Percentiles rank a stretch among this genome's conserved stretches.
These are phyloP conservation scores for Sebastes cheni DNA, from an alignment of 2,797 vertebrate species.

Conservation along the genomic window DNA sequence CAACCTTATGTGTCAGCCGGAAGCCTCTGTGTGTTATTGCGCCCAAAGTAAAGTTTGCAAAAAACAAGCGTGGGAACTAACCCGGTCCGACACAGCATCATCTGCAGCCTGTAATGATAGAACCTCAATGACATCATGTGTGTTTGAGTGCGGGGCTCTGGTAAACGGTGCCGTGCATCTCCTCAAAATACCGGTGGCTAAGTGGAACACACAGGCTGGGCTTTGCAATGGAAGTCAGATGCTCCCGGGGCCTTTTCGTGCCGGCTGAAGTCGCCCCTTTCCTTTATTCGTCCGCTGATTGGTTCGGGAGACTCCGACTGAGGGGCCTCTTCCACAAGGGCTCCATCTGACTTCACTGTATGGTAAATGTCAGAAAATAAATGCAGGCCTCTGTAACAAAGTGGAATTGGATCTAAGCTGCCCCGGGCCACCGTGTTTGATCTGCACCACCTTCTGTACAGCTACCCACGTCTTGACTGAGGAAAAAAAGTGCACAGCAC, in stretches of 20 bases:
- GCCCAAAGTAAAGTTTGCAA: slow-evolving; percentile 45
- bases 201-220: slow-evolving; percentile 79
- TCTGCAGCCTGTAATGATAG: slow-evolving; percentile 76
- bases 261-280: slow-evolving; percentile 22
- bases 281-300: slow-evolving; percentile 50
- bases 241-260: slow-evolving; percentile 51
- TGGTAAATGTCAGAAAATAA: slow-evolving; percentile 80
- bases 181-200: slow-evolving; percentile 76
- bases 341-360: slow-evolving; percentile 63
- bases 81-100: slow-evolving; percentile 43
- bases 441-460: slow-evolving; percentile 65
- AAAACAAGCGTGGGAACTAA: slow-evolving; percentile 74
- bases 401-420: slow-evolving; percentile 80
- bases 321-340: slow-evolving; percentile 66
- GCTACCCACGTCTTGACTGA: slow-evolving; percentile 47
- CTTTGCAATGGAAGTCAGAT: slow-evolving; percentile 82
- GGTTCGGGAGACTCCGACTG: slow-evolving; percentile 55
- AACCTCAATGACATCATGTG: slow-evolving; percentile 80
- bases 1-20: slow-evolving; percentile 42
- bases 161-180: slow-evolving; percentile 58
- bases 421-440: slow-evolving; percentile 78
- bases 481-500: slow-evolving; percentile 36
- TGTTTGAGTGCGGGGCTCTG: slow-evolving; percentile 63
- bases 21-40: slow-evolving; percentile 34
- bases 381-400: slow-evolving; percentile 75